phyloP scores from a whole-genome alignment of 1,140 invertebrate genomes.

The Drosophila guanche region DNA sequence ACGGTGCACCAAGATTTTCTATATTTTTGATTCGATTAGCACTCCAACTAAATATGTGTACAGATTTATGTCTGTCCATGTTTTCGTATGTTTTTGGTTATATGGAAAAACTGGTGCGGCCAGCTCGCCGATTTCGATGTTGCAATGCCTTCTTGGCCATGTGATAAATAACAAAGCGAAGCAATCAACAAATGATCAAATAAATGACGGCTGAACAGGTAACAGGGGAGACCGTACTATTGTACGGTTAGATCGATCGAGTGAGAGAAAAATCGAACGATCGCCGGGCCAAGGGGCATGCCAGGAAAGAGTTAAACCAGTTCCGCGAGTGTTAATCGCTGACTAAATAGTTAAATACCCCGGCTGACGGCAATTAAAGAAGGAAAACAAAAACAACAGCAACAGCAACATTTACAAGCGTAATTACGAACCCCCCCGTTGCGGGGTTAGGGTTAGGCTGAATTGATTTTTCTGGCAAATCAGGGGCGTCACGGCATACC shows the following conservation, averaged over 20 bases:
- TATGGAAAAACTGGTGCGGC: conserved; percentile 45
- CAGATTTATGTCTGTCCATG: too few species aligned
- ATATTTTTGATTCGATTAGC: conserved; percentile 41
- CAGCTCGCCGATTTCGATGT: conserved; percentile 22
- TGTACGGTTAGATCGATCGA: conserved; percentile 1
- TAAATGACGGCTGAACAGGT: background rate
- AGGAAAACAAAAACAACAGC: background rate
- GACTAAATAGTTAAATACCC: conserved; percentile 49
- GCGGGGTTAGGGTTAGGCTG: conserved; percentile 40
- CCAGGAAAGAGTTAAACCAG: conserved; percentile 59
- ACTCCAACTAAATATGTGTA: background rate
- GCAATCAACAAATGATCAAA: conserved; percentile 32
- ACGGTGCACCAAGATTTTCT: conserved; percentile 37
- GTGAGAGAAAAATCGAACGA: background rate
- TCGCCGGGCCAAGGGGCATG: conserved; percentile 5
- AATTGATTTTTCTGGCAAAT: conserved; percentile 34
- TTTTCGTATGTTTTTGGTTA: too few species aligned
- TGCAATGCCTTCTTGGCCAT: conserved; percentile 44
- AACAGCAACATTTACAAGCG: conserved; percentile 26
- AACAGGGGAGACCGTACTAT: background rate
- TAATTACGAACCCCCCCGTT: conserved; percentile 29
- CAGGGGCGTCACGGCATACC: conserved; percentile 27
- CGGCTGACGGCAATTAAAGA: conserved; percentile 52
- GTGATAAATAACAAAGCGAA: conserved; percentile 41
- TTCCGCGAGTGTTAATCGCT: conserved; percentile 62